Evolutionary conservation across 2,113 vertebrate species (phyloP).

Genomic region (Epinephelus moara): DNA sequence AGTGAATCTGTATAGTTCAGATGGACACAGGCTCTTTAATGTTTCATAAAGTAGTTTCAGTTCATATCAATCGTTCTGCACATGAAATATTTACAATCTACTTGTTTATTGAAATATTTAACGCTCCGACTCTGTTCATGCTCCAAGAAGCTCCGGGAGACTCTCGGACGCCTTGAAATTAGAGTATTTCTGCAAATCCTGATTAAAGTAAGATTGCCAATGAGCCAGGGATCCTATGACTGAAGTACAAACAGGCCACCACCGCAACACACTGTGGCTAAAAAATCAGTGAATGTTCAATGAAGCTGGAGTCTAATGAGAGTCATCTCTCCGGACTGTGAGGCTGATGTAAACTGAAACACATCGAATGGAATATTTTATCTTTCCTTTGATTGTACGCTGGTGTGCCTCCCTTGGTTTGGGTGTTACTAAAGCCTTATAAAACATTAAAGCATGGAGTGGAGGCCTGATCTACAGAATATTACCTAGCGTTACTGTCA

Average conservation of each 20-base stretch:
- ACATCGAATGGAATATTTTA: conserved; percentile 37
- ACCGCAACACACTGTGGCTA: neutral
- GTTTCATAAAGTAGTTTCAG: conserved; percentile 74
- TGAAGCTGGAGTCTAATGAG: conserved; percentile 23
- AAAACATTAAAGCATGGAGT: conserved; percentile 4
- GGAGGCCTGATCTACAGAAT: conserved; percentile 3
- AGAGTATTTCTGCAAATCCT: conserved; percentile 44
- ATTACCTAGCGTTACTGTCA: neutral
- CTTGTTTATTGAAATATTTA: conserved; percentile 83
- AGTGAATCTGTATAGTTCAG: conserved; percentile 47
- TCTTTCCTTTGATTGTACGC: conserved; percentile 28
- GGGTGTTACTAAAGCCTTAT: neutral
- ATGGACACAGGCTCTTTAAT: conserved; percentile 69
- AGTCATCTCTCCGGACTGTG: conserved; percentile 18
- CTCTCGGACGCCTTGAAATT: conserved; percentile 37
- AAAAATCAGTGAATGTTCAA: conserved; percentile 6
- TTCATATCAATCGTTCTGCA: conserved; percentile 71
- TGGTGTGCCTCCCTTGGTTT: conserved; percentile 7
- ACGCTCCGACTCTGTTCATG: conserved; percentile 49
- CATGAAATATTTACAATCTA: conserved; percentile 76
- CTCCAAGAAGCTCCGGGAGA: conserved; percentile 55
- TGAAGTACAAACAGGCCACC: conserved; percentile 39
- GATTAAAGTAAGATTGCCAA: conserved; percentile 60
- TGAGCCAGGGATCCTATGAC: conserved; percentile 44
- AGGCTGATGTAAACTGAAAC: conserved; percentile 16